Percentiles rank a stretch among this genome's conserved stretches.
phyloP scores from a whole-genome alignment of 2,888 invertebrate species.

The Clusia tigrina region DNA sequence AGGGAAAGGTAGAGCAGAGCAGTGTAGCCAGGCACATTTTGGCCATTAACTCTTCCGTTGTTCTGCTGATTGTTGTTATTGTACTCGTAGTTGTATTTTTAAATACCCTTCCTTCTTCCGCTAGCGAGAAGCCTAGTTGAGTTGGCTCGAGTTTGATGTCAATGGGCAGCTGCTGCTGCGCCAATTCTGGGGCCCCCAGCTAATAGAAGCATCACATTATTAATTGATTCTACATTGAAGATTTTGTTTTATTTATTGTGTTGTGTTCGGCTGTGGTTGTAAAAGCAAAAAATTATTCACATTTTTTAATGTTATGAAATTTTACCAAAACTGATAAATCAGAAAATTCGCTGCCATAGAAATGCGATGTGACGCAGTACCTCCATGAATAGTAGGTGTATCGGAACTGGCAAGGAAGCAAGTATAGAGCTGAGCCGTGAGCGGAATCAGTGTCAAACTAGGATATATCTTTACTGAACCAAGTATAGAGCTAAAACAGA shows the following conservation, averaged over 20 bases:
- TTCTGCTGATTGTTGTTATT: background rate
- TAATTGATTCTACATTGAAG: conserved; percentile 53
- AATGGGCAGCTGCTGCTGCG: conserved; percentile 50
- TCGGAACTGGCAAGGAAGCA: too few relatives aligned
- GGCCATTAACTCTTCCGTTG: background rate
- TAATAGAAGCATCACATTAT: conserved; percentile 50
- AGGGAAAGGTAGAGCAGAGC: background rate
- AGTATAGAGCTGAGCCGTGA: too few relatives aligned
- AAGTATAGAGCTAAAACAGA: too few relatives aligned
- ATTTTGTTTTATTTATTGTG: conserved; percentile 40
- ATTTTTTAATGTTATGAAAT: conserved; percentile 51
- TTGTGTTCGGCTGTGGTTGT: conserved; percentile 13
- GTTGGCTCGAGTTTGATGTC: conserved; percentile 43
- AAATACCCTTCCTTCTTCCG: too few relatives aligned
- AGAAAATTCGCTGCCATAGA: conserved; percentile 32
- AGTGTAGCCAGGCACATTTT: background rate
- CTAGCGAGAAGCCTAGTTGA: background rate
- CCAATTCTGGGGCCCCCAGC: background rate
- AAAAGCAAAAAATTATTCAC: background rate
- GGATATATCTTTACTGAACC: too few relatives aligned
- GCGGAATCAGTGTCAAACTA: too few relatives aligned
- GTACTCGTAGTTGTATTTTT: background rate
- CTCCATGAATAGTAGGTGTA: too few relatives aligned
- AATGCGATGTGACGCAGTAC: too few relatives aligned
- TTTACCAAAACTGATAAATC: conserved; percentile 52